phyloP scores from a whole-genome alignment of 2,888 invertebrate species.

The Stenotaenia linearis region DNA sequence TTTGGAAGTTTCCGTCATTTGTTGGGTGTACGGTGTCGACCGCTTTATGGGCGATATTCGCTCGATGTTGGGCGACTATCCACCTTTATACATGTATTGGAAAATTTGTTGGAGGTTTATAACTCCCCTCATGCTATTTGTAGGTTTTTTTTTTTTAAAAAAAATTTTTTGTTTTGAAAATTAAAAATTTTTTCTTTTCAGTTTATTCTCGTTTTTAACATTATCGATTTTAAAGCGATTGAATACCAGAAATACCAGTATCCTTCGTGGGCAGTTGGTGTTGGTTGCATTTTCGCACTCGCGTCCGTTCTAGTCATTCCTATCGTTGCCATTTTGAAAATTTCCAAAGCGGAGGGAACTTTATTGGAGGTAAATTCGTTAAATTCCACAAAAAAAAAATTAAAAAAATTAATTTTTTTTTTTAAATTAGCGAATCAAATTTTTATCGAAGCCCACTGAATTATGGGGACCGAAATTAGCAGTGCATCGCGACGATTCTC shows the following conservation, averaged over 20 bases:
- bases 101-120: conserved; percentile 63
- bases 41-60: conserved; percentile 52
- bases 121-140: conserved; percentile 63
- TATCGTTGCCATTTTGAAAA: conserved; percentile 54
- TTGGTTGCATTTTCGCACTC: conserved; percentile 67
- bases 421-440: conserved; percentile 41
- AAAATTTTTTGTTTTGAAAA: neutral
- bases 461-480: conserved; percentile 46
- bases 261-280: conserved; percentile 62
- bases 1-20: conserved; percentile 60
- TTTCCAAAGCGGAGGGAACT: conserved; percentile 39
- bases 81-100: conserved; percentile 61
- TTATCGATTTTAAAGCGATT: conserved; percentile 60
- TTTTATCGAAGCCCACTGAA: conserved; percentile 42
- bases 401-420: too few relatives aligned
- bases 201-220: conserved; percentile 67
- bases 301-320: conserved; percentile 66
- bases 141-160: conserved; percentile 49
- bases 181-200: conserved; percentile 46
- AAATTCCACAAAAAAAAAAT: too few relatives aligned
- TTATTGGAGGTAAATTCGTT: conserved; percentile 19
- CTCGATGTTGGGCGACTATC: conserved; percentile 58
- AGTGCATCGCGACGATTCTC: conserved; percentile 40
- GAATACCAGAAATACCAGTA: conserved; percentile 61
- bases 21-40: conserved; percentile 63